phyloP scores from a whole-genome alignment of 2,888 invertebrate genomes.

The Tyria jacobaeae region DNA sequence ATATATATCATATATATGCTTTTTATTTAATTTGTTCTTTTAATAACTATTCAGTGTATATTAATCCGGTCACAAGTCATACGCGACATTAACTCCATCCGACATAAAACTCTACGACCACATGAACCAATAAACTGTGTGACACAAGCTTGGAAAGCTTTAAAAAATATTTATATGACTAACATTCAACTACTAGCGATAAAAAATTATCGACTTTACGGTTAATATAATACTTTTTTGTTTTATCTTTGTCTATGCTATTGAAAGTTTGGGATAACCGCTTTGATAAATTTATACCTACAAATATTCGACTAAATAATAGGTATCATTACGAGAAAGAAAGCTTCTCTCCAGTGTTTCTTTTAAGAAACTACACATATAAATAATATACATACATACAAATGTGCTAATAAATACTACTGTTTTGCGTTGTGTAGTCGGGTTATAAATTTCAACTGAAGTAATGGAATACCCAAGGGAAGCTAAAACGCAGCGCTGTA shows the following conservation, averaged over 20 bases:
- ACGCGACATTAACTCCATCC: slow-evolving; percentile 18
- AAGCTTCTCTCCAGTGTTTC: too few relatives aligned
- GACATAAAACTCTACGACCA: slow-evolving; percentile 22
- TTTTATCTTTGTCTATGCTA: not conserved
- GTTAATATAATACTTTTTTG: not conserved
- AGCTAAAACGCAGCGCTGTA: too few relatives aligned
- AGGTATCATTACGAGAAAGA: too few relatives aligned
- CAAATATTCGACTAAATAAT: too few relatives aligned
- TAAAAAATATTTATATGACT: slow-evolving; percentile 16
- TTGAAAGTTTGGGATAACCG: not conserved
- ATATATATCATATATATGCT: not conserved
- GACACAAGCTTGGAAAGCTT: slow-evolving; percentile 15
- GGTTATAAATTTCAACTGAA: too few relatives aligned
- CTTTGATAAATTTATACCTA: not conserved
- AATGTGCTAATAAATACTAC: too few relatives aligned
- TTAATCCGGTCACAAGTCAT: slow-evolving; percentile 9
- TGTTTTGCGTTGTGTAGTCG: too few relatives aligned
- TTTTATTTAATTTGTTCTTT: not conserved
- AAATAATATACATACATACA: too few relatives aligned
- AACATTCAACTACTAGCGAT: slow-evolving; percentile 14
- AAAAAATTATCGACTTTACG: slow-evolving; percentile 12
- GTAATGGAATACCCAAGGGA: too few relatives aligned
- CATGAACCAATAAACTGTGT: slow-evolving; percentile 16
- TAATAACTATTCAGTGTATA: slow-evolving; percentile 3
- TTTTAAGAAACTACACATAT: too few relatives aligned